phyloP scores from a whole-genome alignment of 2,113 vertebrate genomes.

The Pseudopodoces humilis region DNA sequence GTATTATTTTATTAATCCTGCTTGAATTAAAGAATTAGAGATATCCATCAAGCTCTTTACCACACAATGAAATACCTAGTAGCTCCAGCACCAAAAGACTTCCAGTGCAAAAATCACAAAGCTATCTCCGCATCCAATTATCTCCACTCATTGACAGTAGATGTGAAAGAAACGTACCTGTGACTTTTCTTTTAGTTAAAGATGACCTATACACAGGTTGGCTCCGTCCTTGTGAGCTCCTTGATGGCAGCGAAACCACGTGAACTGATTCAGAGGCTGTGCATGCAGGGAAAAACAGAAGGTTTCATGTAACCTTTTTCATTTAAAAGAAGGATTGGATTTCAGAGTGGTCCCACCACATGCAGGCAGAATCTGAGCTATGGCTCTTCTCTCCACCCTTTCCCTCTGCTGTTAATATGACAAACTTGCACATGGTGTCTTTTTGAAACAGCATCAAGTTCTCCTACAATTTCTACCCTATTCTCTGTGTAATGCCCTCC shows the following conservation, averaged over 20 bases:
- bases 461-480: background rate
- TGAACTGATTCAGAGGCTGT: constrained; percentile 95
- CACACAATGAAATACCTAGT: background rate
- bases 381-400: background rate
- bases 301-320: background rate
- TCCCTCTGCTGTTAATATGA: background rate
- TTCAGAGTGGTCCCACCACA: accelerated
- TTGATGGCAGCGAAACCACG: constrained; percentile 91
- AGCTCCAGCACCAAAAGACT: background rate
- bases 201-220: constrained; percentile 79
- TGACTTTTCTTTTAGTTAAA: constrained; percentile 79
- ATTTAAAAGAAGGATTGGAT: background rate
- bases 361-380: background rate
- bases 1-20: background rate
- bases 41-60: background rate
- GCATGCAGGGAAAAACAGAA: constrained; percentile 70
- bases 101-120: background rate
- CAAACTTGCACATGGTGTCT: background rate
- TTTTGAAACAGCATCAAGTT: background rate
- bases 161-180: constrained; percentile 78
- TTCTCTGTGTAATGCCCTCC: background rate
- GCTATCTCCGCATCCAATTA: background rate
- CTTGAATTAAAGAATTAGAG: background rate
- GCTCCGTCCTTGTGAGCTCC: constrained; percentile 81
- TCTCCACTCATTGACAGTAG: background rate